These are phyloP conservation scores for Bolinopsis microptera DNA, from an alignment of 37 sponge, comb jelly and placozoan species.

Conservation along the genomic window DNA sequence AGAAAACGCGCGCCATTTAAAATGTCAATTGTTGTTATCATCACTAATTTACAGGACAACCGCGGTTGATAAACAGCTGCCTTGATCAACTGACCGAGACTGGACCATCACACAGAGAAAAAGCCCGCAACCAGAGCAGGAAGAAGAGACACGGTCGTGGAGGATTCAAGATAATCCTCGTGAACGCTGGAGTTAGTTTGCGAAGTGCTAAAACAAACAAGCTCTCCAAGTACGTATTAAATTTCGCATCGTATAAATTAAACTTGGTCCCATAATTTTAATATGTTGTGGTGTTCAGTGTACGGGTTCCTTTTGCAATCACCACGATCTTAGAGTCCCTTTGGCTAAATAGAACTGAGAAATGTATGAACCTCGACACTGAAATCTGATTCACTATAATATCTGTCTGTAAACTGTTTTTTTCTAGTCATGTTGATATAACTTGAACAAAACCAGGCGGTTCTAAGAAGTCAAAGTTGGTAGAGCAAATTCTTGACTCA, in stretches of 20 bases:
- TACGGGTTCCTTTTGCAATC: too few relatives aligned
- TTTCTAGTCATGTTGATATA: neutral
- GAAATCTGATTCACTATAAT: too few relatives aligned
- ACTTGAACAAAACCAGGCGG: constrained; percentile 71
- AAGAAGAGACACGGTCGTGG: constrained; percentile 39
- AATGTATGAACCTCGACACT: too few relatives aligned
- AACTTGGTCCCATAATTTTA: too few relatives aligned
- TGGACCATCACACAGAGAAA: neutral
- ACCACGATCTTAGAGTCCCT: too few relatives aligned
- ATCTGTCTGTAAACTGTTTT: too few relatives aligned
- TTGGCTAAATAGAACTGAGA: neutral
- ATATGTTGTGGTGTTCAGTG: too few relatives aligned
- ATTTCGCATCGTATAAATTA: too few relatives aligned
- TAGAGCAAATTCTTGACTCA: constrained; percentile 92
- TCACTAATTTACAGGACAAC: constrained; percentile 38
- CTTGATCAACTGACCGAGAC: constrained; percentile 2
- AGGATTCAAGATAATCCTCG: constrained; percentile 41
- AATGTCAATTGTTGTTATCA: too few relatives aligned
- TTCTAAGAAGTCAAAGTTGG: constrained; percentile 86
- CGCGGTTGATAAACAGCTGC: constrained; percentile 50
- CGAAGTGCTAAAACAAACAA: constrained; percentile 47
- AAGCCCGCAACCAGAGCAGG: neutral
- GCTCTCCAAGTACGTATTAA: constrained; percentile 6
- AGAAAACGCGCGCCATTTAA: too few relatives aligned
- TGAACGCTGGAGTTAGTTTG: constrained; percentile 9